Base-by-base conservation (phyloP, 2,888 invertebrate genomes). In the Hylaea fasciaria region DNA sequence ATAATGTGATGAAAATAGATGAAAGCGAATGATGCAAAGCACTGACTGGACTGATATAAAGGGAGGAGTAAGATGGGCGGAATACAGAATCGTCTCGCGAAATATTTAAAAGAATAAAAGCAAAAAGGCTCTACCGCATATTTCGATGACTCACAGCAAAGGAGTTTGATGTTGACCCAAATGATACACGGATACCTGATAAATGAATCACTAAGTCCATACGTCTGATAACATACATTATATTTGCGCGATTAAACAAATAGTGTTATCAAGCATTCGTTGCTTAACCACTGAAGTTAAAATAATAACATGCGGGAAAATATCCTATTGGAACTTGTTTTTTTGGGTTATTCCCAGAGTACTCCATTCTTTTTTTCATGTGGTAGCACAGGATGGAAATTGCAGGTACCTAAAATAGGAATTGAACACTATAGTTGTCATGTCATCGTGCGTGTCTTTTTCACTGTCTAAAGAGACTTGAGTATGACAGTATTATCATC, bases 181-280 rank as follows among this genome's bases (percentile, higher is more conserved):
- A 81, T 81, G 78, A 74, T 73, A 73, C 66, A 64, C 68, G 70
- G 72, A 73, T 80, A 76, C 77, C 75, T 80, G 63, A 70, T 73
- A 71, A 68, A 70, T 83, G 83, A 83, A 71, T 83, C 81, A 83
- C 64, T 58, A 67, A 66, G 62, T 66, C 66, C 51, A 51, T 16
- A 35, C 28, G 41, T 54, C 46, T 69, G 65, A 65, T 69, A 63
- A 57, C 41, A 41, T 28, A 45, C 22, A 14, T 35, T 51, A 37
- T 55, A 37, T 61, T 61, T 61, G 47, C 56, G 11, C 41, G 12
- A 61, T 52, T 49, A 40, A 52, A 54, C 41, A 48, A 52, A 54
- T 22, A 57, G 39, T 62, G 46, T 47, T 54, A 51, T 48, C 50
- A 35, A 48, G 35, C 32, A 29, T 40, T 12, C 41, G 35, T 22